Evolutionary conservation across 2,113 vertebrate genomes (phyloP), one percentile per base, ranked within the genome.

Genomic region (Parus major): DNA sequence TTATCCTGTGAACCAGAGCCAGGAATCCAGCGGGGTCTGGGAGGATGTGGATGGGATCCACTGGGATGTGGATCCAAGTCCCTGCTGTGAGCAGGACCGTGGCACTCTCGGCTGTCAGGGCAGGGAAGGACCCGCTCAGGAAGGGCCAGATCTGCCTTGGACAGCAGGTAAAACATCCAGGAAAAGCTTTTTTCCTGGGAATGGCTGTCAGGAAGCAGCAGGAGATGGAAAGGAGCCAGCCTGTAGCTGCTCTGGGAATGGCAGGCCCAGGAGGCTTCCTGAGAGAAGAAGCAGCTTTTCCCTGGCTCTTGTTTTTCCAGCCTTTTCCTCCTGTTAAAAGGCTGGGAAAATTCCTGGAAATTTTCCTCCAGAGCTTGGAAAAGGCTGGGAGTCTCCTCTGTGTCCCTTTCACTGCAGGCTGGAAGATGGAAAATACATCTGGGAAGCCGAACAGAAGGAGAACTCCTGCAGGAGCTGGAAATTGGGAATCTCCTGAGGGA

Each of bases 371-470:
- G 25, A 24, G 39, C 16, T 15, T 12, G 61, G 49, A 18, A 35
- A 7, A 39, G 20, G 39, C 31, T 42, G 57, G 21, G 44, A 16
- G 11, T n/a, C 23, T 72, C 70, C 52, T 22, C 71, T 22, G 5
- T 24, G 33, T 19, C 10, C 56, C n/a, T 36, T 39, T 13, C 1
- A 1, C 47, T n/a, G 23, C 1, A 0, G 57, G 4, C 60, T 80
- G 22, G 0, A 5, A 35, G 31, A 8, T 28, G 35, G 50, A 18
- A 65, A 56, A 86, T 6, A 10, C 63, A 65, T 8, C 59, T 39
- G 16, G 80, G 35, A 36, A 71, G 33, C 1, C 0, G 39, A 63
- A 57, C 68, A 9, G 49, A 39, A 39, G 46, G 5, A 28, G 46
- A 70, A 21, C 59, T 69, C 75, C 36, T 64, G 39, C 77, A 64